Percentiles rank a stretch among this genome's conserved stretches.
phyloP scores from a whole-genome alignment of 2,113 vertebrate genomes.

The Zosterops borbonicus region DNA sequence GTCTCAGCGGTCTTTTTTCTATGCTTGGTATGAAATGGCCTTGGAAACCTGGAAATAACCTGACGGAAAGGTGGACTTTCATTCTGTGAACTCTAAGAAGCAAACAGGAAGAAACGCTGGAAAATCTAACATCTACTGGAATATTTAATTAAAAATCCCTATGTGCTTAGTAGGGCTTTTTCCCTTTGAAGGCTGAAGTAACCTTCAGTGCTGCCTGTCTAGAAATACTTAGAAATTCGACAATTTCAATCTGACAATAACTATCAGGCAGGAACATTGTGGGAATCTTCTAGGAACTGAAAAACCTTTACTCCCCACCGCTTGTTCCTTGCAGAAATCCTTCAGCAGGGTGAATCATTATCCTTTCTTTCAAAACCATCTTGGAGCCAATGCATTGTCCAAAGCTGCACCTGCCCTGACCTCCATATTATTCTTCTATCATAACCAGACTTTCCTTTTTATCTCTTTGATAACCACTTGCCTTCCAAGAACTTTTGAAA shows the following conservation, averaged over 20 bases:
- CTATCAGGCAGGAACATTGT: conserved; percentile 4
- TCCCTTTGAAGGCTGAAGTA: not conserved
- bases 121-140: not conserved
- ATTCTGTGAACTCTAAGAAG: not conserved
- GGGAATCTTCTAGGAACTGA: conserved; percentile 36
- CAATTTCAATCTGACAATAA: not conserved
- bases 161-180: not conserved
- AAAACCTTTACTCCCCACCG: conserved; percentile 13
- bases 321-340: conserved; percentile 18
- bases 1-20: not conserved
- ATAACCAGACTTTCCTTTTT: conserved; percentile 8
- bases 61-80: not conserved
- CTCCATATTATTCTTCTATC: conserved; percentile 16
- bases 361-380: conserved; percentile 19
- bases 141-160: not conserved
- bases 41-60: not conserved
- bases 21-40: not conserved
- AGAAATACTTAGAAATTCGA: not conserved
- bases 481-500: conserved; percentile 49
- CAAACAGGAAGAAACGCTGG: not conserved
- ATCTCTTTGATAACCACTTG: conserved; percentile 24
- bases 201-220: not conserved
- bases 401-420: conserved; percentile 26
- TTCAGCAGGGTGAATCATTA: conserved; percentile 44
- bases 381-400: conserved; percentile 29